phyloP scores from a whole-genome alignment of 2,797 vertebrate species.

The Mus minutoides region DNA sequence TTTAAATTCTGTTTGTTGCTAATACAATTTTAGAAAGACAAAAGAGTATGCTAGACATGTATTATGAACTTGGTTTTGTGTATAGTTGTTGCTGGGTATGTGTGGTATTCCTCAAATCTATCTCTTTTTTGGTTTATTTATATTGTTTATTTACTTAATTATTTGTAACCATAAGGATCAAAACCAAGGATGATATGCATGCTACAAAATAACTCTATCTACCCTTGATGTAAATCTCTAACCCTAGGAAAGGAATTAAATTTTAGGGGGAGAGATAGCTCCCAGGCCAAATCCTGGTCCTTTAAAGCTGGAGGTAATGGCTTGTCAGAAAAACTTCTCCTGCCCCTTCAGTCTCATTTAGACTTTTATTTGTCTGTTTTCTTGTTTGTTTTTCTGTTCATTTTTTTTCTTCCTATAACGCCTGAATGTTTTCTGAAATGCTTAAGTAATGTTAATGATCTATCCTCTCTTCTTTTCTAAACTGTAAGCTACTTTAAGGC shows the following conservation, averaged over 20 bases:
- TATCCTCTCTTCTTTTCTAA: not conserved
- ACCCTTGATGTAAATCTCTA: not conserved
- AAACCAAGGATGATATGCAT: too few species aligned
- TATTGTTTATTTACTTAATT: too few species aligned
- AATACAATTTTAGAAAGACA: not conserved
- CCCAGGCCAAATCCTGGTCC: not conserved
- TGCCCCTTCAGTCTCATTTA: not conserved
- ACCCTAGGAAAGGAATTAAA: not conserved
- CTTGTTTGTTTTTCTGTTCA: too few species aligned
- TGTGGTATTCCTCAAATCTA: not conserved
- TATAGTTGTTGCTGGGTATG: not conserved
- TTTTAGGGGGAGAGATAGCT: not conserved
- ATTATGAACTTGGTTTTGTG: not conserved
- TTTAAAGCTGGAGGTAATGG: not conserved
- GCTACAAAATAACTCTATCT: not conserved
- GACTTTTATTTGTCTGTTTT: not conserved
- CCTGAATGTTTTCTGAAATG: not conserved
- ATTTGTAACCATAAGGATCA: too few species aligned
- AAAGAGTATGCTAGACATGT: not conserved
- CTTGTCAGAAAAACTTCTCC: not conserved
- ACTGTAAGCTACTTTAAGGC: not conserved
- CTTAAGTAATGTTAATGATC: not conserved
- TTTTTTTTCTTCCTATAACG: not conserved
- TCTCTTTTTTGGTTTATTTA: too few species aligned
- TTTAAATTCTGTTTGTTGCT: not conserved